Conservation (phyloP, 2,888 invertebrate species). For the Heliconius ethilla region DNA sequence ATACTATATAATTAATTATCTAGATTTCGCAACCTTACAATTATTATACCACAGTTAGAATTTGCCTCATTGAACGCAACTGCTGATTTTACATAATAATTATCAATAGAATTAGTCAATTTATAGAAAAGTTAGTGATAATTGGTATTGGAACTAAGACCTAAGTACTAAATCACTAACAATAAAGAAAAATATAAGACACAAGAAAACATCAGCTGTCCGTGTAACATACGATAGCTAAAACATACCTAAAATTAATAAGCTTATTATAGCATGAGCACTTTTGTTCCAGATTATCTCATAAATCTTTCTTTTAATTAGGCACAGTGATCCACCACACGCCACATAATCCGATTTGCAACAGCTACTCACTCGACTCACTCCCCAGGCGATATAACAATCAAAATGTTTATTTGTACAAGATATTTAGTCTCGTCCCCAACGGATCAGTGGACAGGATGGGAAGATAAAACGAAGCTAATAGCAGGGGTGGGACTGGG, state of each 20-base stretch:
- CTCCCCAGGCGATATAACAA: constrained; percentile 73
- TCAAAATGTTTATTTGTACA: constrained; percentile 81
- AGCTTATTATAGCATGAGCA: constrained; percentile 29
- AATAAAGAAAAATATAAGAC: background rate
- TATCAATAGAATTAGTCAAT: background rate
- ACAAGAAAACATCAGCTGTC: background rate
- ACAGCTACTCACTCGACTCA: constrained; percentile 64
- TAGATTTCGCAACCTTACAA: background rate
- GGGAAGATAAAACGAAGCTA: constrained; percentile 75
- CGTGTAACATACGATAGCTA: background rate
- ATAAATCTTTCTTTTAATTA: constrained; percentile 69
- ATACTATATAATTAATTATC: no score
- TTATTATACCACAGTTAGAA: background rate
- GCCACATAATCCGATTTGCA: constrained; percentile 76
- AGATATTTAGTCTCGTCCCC: constrained; percentile 82
- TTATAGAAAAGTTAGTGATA: background rate
- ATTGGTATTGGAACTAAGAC: no score
- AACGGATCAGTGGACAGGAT: constrained; percentile 75
- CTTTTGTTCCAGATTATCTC: constrained; percentile 45
- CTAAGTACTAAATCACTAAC: no score
- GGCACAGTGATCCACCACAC: constrained; percentile 63
- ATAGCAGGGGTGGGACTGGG: constrained; percentile 69
- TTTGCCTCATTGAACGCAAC: background rate
- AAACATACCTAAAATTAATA: constrained; percentile 11
- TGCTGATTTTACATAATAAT: background rate